Percentiles rank a stretch among this genome's conserved stretches.
These are phyloP conservation scores for Microplitis demolitor DNA, from an alignment of 1,140 invertebrate species.

Conservation along the genomic window DNA sequence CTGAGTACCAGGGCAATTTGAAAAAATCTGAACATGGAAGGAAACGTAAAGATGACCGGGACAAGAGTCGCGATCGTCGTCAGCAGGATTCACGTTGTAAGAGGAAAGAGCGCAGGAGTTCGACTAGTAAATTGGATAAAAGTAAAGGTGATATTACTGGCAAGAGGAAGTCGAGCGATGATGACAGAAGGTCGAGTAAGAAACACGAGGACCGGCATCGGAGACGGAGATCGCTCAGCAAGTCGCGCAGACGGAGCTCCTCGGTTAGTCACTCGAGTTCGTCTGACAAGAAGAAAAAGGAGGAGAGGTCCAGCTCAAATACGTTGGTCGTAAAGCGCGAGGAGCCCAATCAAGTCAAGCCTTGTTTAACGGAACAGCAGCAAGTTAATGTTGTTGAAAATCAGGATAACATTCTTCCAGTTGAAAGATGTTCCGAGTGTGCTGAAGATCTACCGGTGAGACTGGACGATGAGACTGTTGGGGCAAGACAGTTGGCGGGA, in stretches of 20 bases:
- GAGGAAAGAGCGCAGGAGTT: conserved; percentile 31
- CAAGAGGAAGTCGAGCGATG: conserved; percentile 29
- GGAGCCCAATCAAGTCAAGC: too few species aligned
- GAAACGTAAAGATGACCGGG: conserved; percentile 49
- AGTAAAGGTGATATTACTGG: conserved; percentile 1
- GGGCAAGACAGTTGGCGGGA: conserved; percentile 40
- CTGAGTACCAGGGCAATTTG: conserved; percentile 59
- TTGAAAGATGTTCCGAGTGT: not conserved
- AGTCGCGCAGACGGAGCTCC: not conserved
- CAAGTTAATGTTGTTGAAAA: not conserved
- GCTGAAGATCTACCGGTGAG: not conserved
- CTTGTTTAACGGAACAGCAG: too few species aligned
- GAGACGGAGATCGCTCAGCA: conserved; percentile 33
- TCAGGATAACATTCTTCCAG: not conserved
- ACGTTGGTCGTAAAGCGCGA: too few species aligned
- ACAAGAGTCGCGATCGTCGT: conserved; percentile 36
- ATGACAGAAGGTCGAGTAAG: conserved; percentile 34
- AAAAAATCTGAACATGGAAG: conserved; percentile 57
- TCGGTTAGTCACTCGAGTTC: conserved; percentile 9
- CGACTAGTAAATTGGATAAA: conserved; percentile 31
- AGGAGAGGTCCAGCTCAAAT: conserved; percentile 25
- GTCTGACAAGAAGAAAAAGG: conserved; percentile 47
- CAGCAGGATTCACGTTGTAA: conserved; percentile 29
- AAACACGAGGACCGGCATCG: conserved; percentile 43
- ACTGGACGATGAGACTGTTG: conserved; percentile 25